phyloP scores from a whole-genome alignment of 2,797 vertebrate species.

The Myoxocephalus aenaeus region DNA sequence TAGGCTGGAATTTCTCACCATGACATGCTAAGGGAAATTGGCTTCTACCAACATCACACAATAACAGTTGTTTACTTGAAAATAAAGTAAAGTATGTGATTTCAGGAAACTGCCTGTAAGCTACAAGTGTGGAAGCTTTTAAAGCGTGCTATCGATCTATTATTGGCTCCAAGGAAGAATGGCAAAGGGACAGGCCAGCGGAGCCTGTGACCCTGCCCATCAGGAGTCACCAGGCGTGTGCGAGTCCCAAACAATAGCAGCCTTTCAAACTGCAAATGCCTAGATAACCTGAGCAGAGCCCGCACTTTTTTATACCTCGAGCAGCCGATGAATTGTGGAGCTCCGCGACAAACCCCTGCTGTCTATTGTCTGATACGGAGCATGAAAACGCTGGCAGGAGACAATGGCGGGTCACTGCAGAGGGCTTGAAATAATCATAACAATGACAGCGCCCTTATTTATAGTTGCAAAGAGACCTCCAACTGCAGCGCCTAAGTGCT shows the following conservation, averaged over 20 bases:
- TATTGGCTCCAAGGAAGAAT: constrained; percentile 65
- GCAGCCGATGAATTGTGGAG: constrained; percentile 57
- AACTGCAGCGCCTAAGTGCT: constrained; percentile 49
- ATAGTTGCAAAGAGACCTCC: constrained; percentile 71
- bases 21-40: not conserved
- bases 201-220: constrained; percentile 37
- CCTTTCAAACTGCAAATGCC: constrained; percentile 29
- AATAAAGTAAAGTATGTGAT: not conserved
- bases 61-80: not conserved
- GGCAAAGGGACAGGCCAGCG: constrained; percentile 25
- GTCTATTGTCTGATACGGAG: constrained; percentile 66
- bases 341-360: constrained; percentile 26
- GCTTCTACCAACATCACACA: not conserved
- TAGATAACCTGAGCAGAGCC: not conserved
- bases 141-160: constrained; percentile 46
- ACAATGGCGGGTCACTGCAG: constrained; percentile 74
- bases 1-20: not conserved
- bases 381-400: constrained; percentile 55
- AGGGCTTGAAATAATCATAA: constrained; percentile 74
- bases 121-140: not conserved
- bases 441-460: constrained; percentile 78
- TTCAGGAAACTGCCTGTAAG: not conserved
- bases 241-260: constrained; percentile 54
- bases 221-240: constrained; percentile 22
- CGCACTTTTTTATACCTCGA: constrained; percentile 45